Conservation (phyloP, 1,140 invertebrate species). For the silkworm (Bombyx mori) region ASM3026992v2 NC_085116.1:14415501-14416000, state of each 20-base stretch:
- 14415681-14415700: constrained; percentile 50
- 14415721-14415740: constrained; percentile 1
- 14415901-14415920: no score
- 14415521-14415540: constrained; percentile 76
- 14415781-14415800: no score
- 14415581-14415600: constrained; percentile 82
- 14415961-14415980: no score
- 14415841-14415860: no score
- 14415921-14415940: no score
- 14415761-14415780: constrained; percentile 14
- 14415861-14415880: no score
- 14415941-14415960: no score
- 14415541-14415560: constrained; percentile 83
- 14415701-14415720: constrained; percentile 44
- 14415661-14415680: constrained; percentile 18
- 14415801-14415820: not conserved
- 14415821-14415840: no score
- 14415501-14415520: constrained; percentile 73
- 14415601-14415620: constrained; percentile 80
- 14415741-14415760: constrained; percentile 35
- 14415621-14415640: constrained; percentile 74
- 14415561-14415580: constrained; percentile 83
- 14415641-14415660: constrained; percentile 52
- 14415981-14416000: no score
- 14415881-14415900: no score